These are phyloP conservation scores for Maccullochella peelii DNA, from an alignment of 2,113 vertebrate species.

Conservation along the genomic window DNA sequence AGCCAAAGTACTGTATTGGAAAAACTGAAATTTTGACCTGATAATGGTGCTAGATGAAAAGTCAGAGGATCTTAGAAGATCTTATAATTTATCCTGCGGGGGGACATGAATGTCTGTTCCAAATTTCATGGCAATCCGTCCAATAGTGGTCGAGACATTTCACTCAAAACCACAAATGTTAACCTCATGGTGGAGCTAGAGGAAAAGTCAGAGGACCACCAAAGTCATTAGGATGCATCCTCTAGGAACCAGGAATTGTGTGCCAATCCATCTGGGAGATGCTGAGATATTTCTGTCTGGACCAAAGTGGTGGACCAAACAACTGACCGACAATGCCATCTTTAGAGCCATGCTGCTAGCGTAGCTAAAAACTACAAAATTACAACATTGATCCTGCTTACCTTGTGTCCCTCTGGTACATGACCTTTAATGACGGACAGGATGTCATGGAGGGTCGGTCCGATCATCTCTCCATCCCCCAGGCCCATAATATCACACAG, in stretches of 20 bases:
- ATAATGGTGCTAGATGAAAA: neutral
- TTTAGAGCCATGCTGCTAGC: neutral
- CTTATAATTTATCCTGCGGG: neutral
- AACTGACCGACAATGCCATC: neutral
- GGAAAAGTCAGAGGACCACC: neutral
- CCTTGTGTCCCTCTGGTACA: constrained; percentile 79
- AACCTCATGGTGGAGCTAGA: neutral
- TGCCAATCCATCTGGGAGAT: neutral
- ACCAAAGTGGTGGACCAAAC: neutral
- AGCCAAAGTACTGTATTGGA: neutral
- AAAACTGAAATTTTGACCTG: neutral
- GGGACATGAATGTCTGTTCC: neutral
- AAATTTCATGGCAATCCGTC: neutral
- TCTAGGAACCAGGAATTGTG: neutral
- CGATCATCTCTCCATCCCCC: constrained; percentile 58
- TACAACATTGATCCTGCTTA: neutral
- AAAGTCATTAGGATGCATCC: neutral
- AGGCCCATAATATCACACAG: constrained; percentile 81
- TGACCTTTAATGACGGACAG: constrained; percentile 80
- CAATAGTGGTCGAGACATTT: neutral
- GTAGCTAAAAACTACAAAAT: neutral
- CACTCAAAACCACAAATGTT: neutral
- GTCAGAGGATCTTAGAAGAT: neutral
- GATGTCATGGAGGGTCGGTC: constrained; percentile 78
- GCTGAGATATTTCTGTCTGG: neutral